A percentile compares a stretch with the other conserved stretches of the same genome.
These are phyloP conservation scores for Clarias batrachus DNA, from an alignment of 2,113 vertebrate species.

Conservation along the genomic window DNA sequence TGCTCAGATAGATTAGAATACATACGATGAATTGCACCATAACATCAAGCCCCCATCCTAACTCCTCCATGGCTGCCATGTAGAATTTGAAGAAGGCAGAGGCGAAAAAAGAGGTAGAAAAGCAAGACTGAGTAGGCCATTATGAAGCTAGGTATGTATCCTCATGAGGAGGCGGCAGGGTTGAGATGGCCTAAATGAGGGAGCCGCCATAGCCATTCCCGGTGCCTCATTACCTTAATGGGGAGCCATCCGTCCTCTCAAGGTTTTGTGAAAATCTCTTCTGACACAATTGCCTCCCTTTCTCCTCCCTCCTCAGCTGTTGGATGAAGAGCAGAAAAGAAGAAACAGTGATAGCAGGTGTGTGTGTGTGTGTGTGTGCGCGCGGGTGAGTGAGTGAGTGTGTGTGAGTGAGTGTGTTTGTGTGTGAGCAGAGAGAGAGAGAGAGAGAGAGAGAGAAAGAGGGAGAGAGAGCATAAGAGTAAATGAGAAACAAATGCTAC, in stretches of 20 bases:
- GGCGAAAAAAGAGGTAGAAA: slow-evolving; percentile 61
- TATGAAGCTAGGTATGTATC: slow-evolving; percentile 69
- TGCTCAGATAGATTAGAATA: slow-evolving; percentile 29
- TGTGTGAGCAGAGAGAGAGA: background rate
- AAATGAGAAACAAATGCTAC: slow-evolving; percentile 47
- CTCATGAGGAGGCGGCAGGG: slow-evolving; percentile 64
- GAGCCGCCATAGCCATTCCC: slow-evolving; percentile 69
- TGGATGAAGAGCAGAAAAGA: slow-evolving; percentile 39
- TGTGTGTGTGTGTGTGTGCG: slow-evolving; percentile 16
- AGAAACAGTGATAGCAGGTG: slow-evolving; percentile 22
- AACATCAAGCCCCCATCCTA: slow-evolving; percentile 4
- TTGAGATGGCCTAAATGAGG: slow-evolving; percentile 76
- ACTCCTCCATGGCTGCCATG: slow-evolving; percentile 32
- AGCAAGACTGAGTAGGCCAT: slow-evolving; percentile 75
- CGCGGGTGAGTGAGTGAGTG: slow-evolving; percentile 3
- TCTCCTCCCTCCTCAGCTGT: slow-evolving; percentile 54
- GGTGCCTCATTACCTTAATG: slow-evolving; percentile 80
- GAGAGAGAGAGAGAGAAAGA: slow-evolving; percentile 11
- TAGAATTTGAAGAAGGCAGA: slow-evolving; percentile 60
- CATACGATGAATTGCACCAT: slow-evolving; percentile 34
- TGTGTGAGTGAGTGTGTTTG: slow-evolving; percentile 1
- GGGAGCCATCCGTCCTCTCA: slow-evolving; percentile 75
- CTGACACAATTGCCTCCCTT: slow-evolving; percentile 65
- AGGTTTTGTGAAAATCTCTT: slow-evolving; percentile 71
- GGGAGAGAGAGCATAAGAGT: slow-evolving; percentile 9